phyloP scores from a whole-genome alignment of 92 coral and sea anemone species.

The Pocillopora grandis region DNA sequence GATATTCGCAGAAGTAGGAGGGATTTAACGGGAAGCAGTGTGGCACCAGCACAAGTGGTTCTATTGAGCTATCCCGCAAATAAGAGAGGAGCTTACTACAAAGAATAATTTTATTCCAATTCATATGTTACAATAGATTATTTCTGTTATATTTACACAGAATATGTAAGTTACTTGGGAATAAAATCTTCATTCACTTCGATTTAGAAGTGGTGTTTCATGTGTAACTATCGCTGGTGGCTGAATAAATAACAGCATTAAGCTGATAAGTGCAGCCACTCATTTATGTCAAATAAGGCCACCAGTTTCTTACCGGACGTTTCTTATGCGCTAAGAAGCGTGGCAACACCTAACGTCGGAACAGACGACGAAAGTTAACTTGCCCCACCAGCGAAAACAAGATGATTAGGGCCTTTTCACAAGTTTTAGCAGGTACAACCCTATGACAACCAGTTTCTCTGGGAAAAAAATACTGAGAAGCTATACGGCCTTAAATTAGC shows the following conservation, averaged over 20 bases:
- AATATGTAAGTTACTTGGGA: conserved; percentile 1
- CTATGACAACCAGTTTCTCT: conserved; percentile 34
- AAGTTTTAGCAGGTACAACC: conserved; percentile 42
- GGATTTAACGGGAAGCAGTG: neutral
- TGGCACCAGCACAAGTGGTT: neutral
- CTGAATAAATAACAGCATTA: conserved; percentile 7
- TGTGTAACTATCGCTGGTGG: conserved; percentile 31
- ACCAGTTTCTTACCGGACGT: conserved; percentile 23
- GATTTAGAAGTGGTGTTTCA: neutral
- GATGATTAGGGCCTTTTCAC: conserved; percentile 18
- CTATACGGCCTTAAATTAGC: neutral
- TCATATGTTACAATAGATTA: conserved; percentile 7
- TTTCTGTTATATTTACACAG: conserved; percentile 29
- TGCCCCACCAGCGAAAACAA: conserved; percentile 29
- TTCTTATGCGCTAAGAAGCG: neutral
- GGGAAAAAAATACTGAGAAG: conserved; percentile 2
- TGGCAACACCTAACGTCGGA: conserved; percentile 31
- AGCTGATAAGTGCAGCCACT: conserved; percentile 24
- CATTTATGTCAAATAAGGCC: conserved; percentile 19
- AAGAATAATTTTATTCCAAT: conserved; percentile 16
- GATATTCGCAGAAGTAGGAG: neutral
- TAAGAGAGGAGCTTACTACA: neutral
- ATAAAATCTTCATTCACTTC: conserved; percentile 2
- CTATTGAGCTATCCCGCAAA: conserved; percentile 1
- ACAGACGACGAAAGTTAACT: conserved; percentile 17